Evolutionary conservation across 2,888 invertebrate species (phyloP), one percentile per base, ranked within the genome.

Genomic region (Yponomeuta sedellus): DNA sequence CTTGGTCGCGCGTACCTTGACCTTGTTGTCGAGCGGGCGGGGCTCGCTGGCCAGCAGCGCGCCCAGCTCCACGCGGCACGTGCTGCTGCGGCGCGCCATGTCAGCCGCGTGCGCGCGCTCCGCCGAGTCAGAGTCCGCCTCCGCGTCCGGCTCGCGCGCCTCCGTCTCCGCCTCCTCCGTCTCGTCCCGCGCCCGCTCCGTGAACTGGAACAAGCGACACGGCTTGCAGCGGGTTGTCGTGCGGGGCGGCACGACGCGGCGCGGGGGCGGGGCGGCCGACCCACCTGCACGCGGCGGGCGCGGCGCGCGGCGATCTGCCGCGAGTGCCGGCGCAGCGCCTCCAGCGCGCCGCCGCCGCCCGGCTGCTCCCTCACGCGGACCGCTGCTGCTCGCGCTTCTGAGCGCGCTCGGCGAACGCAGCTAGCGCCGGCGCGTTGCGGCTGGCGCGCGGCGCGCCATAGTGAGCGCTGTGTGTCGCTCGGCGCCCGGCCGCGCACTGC

Each of bases 301-400:
- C 93, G 93, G 85, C 92, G 95, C 86, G 95, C 95, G 92, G 96
- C 96, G 90, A 96, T 95, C 92, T 95, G 95, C 93, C 96, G 94
- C 91, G 96, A 95, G 92, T 95, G 96, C 81, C 94, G 94, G 88
- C 95, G 94, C 92, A 96, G 93, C 87, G 95, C 94, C 95, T 96
- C 96, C 96, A 92, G 89, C 78, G 79, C 83, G 84, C 71, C 70
- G 72, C 73, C 75, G 72, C 70, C 71, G 68, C 70, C 69, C 72
- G 67, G 70, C 69, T 68, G 65, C 20, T 8, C 10, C 34, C 34
- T 34, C 34, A 8, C 34, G 34, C 34, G 34, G 5, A 8, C 8
- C 8, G 34, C 34, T 34, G n/a, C 20, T n/a, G 58, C 3, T 11
- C 19, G 58, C 20, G 58, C 11, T 25, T 25, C 25, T 25, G 25